Percentiles rank a stretch among this genome's conserved stretches.
phyloP scores from a whole-genome alignment of 2,888 invertebrate species.

The Drosophila hamatofila region DNA sequence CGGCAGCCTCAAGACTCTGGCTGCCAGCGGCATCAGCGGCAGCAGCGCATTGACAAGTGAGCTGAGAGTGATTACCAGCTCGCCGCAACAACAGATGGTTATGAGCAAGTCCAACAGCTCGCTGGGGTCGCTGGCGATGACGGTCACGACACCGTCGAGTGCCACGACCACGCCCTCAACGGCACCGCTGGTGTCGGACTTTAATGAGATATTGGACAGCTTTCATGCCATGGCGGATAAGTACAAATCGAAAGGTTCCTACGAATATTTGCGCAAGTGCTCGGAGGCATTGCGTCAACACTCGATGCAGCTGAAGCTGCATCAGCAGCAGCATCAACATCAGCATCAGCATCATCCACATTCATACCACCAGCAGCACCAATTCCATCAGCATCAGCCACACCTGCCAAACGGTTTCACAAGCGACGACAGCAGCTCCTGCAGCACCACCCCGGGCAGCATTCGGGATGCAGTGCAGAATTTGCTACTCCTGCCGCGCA shows the following conservation, averaged over 20 bases:
- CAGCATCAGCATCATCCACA: constrained; percentile 79
- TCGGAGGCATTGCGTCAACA: constrained; percentile 85
- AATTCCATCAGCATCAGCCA: constrained; percentile 73
- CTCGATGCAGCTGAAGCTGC: constrained; percentile 82
- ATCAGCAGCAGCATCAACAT: constrained; percentile 70
- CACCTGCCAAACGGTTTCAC: constrained; percentile 66
- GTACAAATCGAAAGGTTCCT: constrained; percentile 85
- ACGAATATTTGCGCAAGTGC: constrained; percentile 85
- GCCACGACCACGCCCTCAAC: constrained; percentile 82
- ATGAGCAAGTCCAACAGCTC: constrained; percentile 72
- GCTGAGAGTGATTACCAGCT: constrained; percentile 73
- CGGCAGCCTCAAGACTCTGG: constrained; percentile 69
- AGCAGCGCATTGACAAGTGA: constrained; percentile 62
- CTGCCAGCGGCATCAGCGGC: constrained; percentile 35
- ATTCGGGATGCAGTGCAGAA: constrained; percentile 90
- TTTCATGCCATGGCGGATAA: constrained; percentile 85
- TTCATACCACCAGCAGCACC: constrained; percentile 15
- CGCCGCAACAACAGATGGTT: constrained; percentile 68
- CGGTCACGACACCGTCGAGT: constrained; percentile 68
- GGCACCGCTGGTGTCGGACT: constrained; percentile 81
- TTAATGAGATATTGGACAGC: constrained; percentile 85
- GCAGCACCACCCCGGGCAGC: constrained; percentile 87
- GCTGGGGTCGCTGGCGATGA: constrained; percentile 55
- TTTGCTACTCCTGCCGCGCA: constrained; percentile 89
- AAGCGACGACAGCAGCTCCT: constrained; percentile 84